These are phyloP conservation scores for Encarsia formosa DNA, from an alignment of 2,888 invertebrate genomes.

Conservation along the genomic window DNA sequence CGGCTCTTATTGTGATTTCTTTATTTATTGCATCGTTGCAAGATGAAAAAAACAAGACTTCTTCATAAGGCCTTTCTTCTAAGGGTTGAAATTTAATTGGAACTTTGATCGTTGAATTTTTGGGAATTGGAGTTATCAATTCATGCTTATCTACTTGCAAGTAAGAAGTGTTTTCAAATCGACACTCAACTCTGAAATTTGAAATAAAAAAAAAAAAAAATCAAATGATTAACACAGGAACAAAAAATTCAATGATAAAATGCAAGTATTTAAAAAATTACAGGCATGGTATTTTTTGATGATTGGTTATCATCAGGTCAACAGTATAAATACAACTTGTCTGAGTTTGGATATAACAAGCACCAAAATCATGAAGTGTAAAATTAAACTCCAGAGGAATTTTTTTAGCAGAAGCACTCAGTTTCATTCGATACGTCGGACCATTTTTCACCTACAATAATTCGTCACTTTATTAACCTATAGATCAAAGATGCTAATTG, in stretches of 20 bases:
- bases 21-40: slow-evolving; percentile 55
- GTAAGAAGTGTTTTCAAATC: slow-evolving; percentile 53
- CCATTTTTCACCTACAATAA: slow-evolving; percentile 59
- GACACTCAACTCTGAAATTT: slow-evolving; percentile 55
- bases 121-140: slow-evolving; percentile 47
- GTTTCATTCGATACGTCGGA: slow-evolving; percentile 58
- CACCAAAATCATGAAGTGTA: slow-evolving; percentile 62
- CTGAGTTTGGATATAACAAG: slow-evolving; percentile 59
- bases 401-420: slow-evolving; percentile 59
- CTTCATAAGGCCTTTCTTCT: slow-evolving; percentile 54
- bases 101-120: slow-evolving; percentile 52
- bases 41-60: slow-evolving; percentile 53
- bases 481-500: too few relatives aligned
- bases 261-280: slow-evolving; percentile 31
- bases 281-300: slow-evolving; percentile 41
- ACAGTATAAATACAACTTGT: slow-evolving; percentile 52
- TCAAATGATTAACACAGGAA: neutral
- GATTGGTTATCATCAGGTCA: slow-evolving; percentile 47
- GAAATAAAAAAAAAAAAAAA: too few relatives aligned
- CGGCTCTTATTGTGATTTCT: slow-evolving; percentile 56
- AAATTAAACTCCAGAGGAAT: slow-evolving; percentile 63
- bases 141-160: slow-evolving; percentile 54
- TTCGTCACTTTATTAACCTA: too few relatives aligned
- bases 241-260: neutral
- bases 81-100: slow-evolving; percentile 58